Percentiles rank a stretch among this genome's conserved stretches.
phyloP scores from a whole-genome alignment of 2,797 vertebrate species.

The Sardinella longiceps region DNA sequence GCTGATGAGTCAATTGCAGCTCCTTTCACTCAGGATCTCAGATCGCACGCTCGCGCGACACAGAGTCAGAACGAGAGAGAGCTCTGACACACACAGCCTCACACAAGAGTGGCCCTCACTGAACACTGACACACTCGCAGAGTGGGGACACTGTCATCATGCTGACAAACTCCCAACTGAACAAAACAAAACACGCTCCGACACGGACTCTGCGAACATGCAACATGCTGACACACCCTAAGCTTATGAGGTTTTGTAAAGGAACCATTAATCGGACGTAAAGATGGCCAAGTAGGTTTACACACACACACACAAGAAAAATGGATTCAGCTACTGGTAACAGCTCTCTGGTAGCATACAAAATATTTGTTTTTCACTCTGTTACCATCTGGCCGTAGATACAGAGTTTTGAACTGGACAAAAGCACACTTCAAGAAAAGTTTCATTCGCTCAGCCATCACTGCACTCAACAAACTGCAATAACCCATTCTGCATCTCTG shows the following conservation, averaged over 20 bases:
- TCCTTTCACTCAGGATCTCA: slow-evolving; percentile 46
- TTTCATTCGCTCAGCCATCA: too few relatives aligned
- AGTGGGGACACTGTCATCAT: slow-evolving; percentile 5
- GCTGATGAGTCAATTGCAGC: slow-evolving; percentile 53
- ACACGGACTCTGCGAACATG: not conserved
- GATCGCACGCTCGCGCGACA: not conserved
- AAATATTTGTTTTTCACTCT: too few relatives aligned
- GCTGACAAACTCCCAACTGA: slow-evolving; percentile 18
- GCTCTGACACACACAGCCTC: not conserved
- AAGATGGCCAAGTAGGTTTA: too few relatives aligned
- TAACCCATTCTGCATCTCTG: too few relatives aligned
- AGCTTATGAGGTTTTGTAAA: not conserved
- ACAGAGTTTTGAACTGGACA: too few relatives aligned
- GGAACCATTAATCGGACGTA: not conserved
- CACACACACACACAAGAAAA: too few relatives aligned
- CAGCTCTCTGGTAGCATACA: too few relatives aligned
- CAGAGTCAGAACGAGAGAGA: not conserved
- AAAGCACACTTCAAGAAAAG: too few relatives aligned
- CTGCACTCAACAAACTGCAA: too few relatives aligned
- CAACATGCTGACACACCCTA: not conserved
- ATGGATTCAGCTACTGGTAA: too few relatives aligned
- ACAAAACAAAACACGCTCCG: not conserved
- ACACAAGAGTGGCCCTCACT: slow-evolving; percentile 5
- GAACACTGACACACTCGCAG: not conserved
- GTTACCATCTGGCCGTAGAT: too few relatives aligned